Percentiles rank a stretch among this genome's conserved stretches.
phyloP scores from a whole-genome alignment of 1,140 invertebrate species.

The Zaprionus nigranus region DNA sequence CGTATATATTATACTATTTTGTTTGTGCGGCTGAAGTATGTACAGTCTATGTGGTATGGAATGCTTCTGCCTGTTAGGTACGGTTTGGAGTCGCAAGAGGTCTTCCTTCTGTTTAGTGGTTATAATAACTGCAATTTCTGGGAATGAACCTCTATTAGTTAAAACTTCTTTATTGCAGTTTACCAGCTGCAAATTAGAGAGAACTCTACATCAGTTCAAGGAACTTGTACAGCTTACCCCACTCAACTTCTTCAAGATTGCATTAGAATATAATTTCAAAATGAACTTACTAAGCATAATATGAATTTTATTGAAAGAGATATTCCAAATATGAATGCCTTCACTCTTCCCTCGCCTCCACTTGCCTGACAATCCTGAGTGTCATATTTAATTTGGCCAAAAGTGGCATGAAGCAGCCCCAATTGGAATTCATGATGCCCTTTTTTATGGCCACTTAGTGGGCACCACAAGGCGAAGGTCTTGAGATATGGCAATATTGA shows the following conservation, averaged over 20 bases:
- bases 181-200: too few relatives aligned
- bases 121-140: too few relatives aligned
- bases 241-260: not conserved
- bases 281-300: not conserved
- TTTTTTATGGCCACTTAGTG: conserved; percentile 7
- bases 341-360: not conserved
- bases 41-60: too few relatives aligned
- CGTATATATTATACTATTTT: too few relatives aligned
- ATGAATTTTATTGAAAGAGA: not conserved
- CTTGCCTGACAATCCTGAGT: not conserved
- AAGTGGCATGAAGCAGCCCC: not conserved
- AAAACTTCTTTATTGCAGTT: too few relatives aligned
- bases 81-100: too few relatives aligned
- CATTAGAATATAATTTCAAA: not conserved
- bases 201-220: too few relatives aligned
- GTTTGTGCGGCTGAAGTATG: too few relatives aligned
- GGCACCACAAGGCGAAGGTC: not conserved
- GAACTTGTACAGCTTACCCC: not conserved
- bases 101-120: too few relatives aligned
- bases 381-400: not conserved
- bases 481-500: conserved; percentile 3
- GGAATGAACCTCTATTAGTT: too few relatives aligned
- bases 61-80: too few relatives aligned
- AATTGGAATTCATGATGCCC: conserved; percentile 1
- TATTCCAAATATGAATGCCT: not conserved